Evolutionary conservation across 2,113 vertebrate genomes (phyloP), one percentile per base, ranked within the genome.

Genomic region (Heliornis fulica): DNA sequence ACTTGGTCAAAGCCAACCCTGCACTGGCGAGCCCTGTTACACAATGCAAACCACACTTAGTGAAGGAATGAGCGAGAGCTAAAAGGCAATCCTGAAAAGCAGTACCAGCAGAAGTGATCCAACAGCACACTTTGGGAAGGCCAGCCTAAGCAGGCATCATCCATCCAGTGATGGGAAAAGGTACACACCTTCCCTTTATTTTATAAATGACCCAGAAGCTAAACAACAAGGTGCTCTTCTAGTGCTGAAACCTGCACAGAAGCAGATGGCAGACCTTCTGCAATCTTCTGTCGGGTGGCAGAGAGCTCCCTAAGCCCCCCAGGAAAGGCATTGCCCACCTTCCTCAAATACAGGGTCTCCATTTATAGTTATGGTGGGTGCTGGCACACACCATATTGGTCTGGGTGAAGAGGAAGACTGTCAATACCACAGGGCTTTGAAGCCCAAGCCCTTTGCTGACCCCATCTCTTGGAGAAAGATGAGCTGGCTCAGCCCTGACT

Each of bases 271-370:
- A 9, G 14, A 59, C 3, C 5, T 72, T 48, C 41, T 28, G 23
- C 41, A 72, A 53, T 3, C 2, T n/a, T n/a, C 25, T 0, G 0
- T 0, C 0, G 14, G 5, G 22, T 0, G 0, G 66, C 32, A 74
- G 7, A 53, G 22, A 36, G 36, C n/a, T n/a, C 31, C 26, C 11
- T 40, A 61, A 36, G 15, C 28, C 72, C 5, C 5, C 25, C 1
- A 0, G 16, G 11, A 81, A 19, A 69, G 9, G 22, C 22, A 40
- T 0, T 2, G 2, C 18, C 16, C 8, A 5, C 12, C 17, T 29
- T 50, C 12, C 48, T 40, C 40, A 48, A 36, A 68, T 8, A 59
- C 2, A 9, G 0, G 1, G 15, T 5, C 46, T 41, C 4, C 43
- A 38, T 15, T 87, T 70, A 46, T 59, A 2, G 18, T 38, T 31